Evolutionary conservation across 2,888 invertebrate species (phyloP).

Genomic region (Rhingia rostrata): DNA sequence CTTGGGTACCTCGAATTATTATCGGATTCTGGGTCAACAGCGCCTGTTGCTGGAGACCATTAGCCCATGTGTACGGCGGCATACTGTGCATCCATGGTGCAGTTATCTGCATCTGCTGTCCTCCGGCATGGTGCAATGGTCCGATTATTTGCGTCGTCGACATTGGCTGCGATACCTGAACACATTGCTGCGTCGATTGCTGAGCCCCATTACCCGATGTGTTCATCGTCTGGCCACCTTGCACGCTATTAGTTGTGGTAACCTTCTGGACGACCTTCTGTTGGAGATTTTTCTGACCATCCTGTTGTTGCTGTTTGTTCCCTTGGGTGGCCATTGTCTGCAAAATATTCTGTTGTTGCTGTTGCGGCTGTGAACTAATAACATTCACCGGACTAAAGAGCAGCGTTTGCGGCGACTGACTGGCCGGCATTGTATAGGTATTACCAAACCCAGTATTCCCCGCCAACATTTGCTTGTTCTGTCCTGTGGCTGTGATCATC

Average conservation of each 20-base stretch:
- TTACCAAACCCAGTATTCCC: constrained; percentile 81
- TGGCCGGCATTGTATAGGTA: constrained; percentile 91
- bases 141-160: constrained; percentile 89
- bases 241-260: constrained; percentile 81
- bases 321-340: constrained; percentile 79
- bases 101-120: constrained; percentile 90
- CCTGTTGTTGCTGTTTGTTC: constrained; percentile 79
- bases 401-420: constrained; percentile 90
- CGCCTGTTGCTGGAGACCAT: constrained; percentile 88
- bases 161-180: constrained; percentile 89
- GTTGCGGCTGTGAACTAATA: constrained; percentile 81
- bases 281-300: constrained; percentile 80
- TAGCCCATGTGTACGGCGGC: constrained; percentile 88
- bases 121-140: constrained; percentile 86
- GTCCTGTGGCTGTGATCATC: constrained; percentile 89
- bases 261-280: constrained; percentile 85
- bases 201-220: constrained; percentile 82
- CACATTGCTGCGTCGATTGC: constrained; percentile 87
- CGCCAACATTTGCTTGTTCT: constrained; percentile 88
- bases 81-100: constrained; percentile 90
- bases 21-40: constrained; percentile 91
- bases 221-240: constrained; percentile 79
- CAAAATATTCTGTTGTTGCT: constrained; percentile 83
- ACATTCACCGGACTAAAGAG: constrained; percentile 86
- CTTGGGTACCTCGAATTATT: constrained; percentile 89